Base-by-base conservation (phyloP, 2,797 vertebrate species). In the Aselliscus stoliczkanus region DNA sequence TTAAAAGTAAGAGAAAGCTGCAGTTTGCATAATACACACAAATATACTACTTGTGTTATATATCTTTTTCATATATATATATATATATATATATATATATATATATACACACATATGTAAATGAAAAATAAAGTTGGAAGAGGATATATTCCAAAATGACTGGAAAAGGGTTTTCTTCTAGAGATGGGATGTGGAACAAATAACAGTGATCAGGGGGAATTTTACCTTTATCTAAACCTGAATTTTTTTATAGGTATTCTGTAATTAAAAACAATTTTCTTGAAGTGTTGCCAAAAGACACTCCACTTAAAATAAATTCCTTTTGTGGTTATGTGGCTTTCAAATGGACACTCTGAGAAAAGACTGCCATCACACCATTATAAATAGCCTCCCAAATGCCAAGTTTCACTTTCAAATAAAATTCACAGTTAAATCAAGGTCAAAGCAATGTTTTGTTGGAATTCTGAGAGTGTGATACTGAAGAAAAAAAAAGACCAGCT, bases 351-450 rank as follows among this genome's bases (percentile, higher is more conserved):
- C n/a, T 90, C 58, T 62, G 34, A 50, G 60, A 56, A 95, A 94
- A 91, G 52, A 94, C 76, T 95, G 90, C 42, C 69, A 94, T 95
- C 88, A 94, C 95, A 97, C 92, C n/a, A 67, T 88, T 96, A 96
- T 96, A 97, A 97, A 97, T 90, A 97, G 86, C 29, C 44, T 97
- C 34, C 42, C 83, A 97, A 95, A 98, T 86, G 92, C 94, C 95
- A 95, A 97, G 92, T 97, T 97, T 96, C 95, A 97, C 95, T 96
- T 97, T 95, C 77, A 97, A 90, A 96, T 85, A 96, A 94, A 97
- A 97, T 97, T 97, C 94, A 97, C 96, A 96, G 93, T 93, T 96
- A 97, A 97, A 95, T 93, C 87, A 97, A 97, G 90, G 95, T 97
- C 89, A 97, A 93, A 90, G 56, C 34, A 96, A 77, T 90, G 77